Evolutionary conservation across 2,113 vertebrate genomes (phyloP), one percentile per base, ranked within the genome.

Genomic region (Ceyx cyanopectus): DNA sequence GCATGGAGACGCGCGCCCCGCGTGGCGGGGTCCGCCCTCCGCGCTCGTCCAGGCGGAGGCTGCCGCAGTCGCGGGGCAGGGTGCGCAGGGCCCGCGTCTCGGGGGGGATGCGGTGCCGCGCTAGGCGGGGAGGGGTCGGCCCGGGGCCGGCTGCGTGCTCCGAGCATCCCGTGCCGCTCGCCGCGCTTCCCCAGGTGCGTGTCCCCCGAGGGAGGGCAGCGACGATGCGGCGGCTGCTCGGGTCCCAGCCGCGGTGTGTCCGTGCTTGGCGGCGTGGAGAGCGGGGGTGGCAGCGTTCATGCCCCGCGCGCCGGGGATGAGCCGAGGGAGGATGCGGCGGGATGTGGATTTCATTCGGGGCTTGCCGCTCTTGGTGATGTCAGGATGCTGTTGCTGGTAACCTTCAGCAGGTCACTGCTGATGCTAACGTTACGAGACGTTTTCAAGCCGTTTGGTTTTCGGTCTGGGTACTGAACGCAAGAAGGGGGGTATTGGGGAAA

Each of bases 361-460:
- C 77, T 45, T 56, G 32, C 74, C 30, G 46, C 17, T 58, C 0
- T 14, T 18, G 20, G 15, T 19, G 10, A 23, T 14, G 14, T 3
- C 50, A 4, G 61, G 21, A 15, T 5, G 0, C 27, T 22, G 40
- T 24, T 48, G 37, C 77, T 32, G 1, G 69, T 67, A 46, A 69
- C 63, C 89, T 63, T 46, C 67, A 16, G 24, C 24, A 61, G 83
- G 75, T 89, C 68, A 3, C 51, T 66, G 20, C 27, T 51, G 1
- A 6, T 27, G 10, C 43, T 30, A 19, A 2, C 14, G 3, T 5
- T 56, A 2, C 2, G 15, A 18, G n/a, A 26, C 29, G 0, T 73
- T 65, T 81, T 4, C 26, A 48, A 18, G 40, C 21, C 0, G 29
- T 65, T 57, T 37, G 37, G 9, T 60, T 60, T 50, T 29, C 29